These are phyloP conservation scores for Falco rusticolus DNA, from an alignment of 2,797 vertebrate species.

Conservation along the genomic window DNA sequence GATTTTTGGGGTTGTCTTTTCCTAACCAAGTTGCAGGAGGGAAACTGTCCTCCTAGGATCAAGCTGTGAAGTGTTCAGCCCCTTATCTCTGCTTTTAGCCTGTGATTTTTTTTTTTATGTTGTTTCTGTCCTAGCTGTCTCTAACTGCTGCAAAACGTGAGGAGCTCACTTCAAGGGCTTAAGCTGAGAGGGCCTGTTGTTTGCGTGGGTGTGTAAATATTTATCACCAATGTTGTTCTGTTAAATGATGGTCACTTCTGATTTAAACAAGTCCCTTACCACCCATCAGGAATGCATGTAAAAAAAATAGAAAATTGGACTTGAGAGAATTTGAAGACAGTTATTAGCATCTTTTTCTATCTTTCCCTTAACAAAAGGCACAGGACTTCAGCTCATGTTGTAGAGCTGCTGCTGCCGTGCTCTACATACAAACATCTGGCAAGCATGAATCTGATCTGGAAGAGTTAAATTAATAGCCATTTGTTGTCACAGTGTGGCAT, in stretches of 20 bases:
- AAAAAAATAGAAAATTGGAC: background rate
- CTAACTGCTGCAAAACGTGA: fast-evolving
- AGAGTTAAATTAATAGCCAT: slow-evolving; percentile 6
- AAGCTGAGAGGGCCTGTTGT: background rate
- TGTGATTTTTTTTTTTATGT: background rate
- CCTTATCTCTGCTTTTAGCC: background rate
- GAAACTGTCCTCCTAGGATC: background rate
- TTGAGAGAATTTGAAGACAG: background rate
- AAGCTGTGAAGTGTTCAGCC: fast-evolving
- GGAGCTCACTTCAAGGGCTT: background rate
- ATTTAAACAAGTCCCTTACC: background rate
- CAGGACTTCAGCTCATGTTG: fast-evolving
- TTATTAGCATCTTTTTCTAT: background rate
- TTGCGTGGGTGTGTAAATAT: background rate
- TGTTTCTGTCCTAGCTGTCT: background rate
- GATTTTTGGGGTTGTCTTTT: background rate
- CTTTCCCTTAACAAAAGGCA: background rate
- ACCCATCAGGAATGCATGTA: background rate
- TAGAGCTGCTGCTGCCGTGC: background rate
- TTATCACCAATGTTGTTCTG: background rate
- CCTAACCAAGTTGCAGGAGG: background rate
- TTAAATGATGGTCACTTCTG: background rate
- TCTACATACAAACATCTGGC: background rate
- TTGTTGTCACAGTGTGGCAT: background rate
- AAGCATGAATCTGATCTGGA: background rate